Evolutionary conservation across 1,140 invertebrate species (phyloP).

Genomic region (Camponotus vicinus): DNA sequence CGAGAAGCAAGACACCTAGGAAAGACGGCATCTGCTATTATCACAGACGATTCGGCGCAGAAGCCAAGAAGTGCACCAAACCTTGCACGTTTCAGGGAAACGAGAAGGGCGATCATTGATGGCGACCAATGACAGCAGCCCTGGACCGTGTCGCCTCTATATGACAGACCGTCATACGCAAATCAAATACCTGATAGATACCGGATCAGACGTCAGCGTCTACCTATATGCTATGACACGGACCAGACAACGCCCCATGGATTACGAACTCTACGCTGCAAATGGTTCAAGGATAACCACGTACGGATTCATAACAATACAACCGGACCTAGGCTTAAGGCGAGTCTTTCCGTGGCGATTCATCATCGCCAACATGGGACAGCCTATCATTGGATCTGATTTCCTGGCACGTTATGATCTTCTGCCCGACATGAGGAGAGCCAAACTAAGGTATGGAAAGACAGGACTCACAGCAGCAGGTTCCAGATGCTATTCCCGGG

Average conservation of each 20-base stretch:
- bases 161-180: neutral
- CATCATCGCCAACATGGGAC: neutral
- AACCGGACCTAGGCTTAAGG: neutral
- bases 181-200: neutral
- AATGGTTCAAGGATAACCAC: neutral
- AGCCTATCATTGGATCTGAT: neutral
- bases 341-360: neutral
- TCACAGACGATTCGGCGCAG: too few relatives aligned
- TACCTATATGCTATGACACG: neutral
- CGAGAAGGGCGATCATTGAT: neutral
- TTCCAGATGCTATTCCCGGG: too few relatives aligned
- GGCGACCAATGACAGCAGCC: neutral
- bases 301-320: neutral
- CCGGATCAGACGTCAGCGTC: neutral
- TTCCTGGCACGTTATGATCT: neutral
- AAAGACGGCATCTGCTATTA: too few relatives aligned
- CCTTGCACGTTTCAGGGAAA: neutral
- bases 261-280: neutral
- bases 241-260: too few relatives aligned
- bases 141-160: neutral
- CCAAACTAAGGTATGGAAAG: neutral
- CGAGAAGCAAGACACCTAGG: too few relatives aligned
- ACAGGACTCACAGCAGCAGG: neutral
- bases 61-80: too few relatives aligned
- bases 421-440: fast-evolving